Conservation (phyloP, 2,113 vertebrate genomes). For the Eurypyga helias region DNA sequence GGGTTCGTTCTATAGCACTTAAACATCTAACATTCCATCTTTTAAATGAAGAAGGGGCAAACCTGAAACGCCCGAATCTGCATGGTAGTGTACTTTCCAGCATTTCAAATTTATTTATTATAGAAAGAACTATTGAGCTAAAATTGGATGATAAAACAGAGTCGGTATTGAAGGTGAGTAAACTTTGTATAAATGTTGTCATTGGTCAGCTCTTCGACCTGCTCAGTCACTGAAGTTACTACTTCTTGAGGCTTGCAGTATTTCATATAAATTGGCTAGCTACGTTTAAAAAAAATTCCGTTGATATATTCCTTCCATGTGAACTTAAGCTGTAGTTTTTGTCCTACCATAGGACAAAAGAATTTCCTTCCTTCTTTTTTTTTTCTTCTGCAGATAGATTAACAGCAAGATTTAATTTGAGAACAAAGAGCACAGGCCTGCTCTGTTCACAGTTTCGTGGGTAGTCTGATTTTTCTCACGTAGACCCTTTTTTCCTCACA, state of each 20-base stretch:
- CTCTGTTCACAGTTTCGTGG: not conserved
- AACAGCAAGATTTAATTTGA: not conserved
- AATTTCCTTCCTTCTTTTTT: not conserved
- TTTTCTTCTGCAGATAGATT: not conserved
- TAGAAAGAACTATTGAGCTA: slow-evolving; percentile 81
- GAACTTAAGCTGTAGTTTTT: not conserved
- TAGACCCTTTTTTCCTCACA: not conserved
- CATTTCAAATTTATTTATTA: slow-evolving; percentile 80
- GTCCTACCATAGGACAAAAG: not conserved
- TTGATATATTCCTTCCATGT: not conserved
- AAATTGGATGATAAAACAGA: slow-evolving; percentile 82
- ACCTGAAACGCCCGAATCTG: slow-evolving; percentile 75
- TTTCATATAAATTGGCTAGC: not conserved
- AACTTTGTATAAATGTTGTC: not conserved
- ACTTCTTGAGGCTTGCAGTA: not conserved
- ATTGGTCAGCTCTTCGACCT: not conserved
- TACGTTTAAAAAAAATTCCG: not conserved
- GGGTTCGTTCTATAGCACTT: slow-evolving; percentile 83
- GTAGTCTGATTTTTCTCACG: not conserved
- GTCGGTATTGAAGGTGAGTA: slow-evolving; percentile 88
- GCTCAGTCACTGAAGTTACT: not conserved
- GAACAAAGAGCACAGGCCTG: not conserved
- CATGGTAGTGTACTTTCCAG: slow-evolving; percentile 76
- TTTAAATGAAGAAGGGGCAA: slow-evolving; percentile 69
- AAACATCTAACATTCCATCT: slow-evolving; percentile 87